Base-by-base conservation (phyloP, 2,888 invertebrate genomes). In the Drosophila mimetica region DNA sequence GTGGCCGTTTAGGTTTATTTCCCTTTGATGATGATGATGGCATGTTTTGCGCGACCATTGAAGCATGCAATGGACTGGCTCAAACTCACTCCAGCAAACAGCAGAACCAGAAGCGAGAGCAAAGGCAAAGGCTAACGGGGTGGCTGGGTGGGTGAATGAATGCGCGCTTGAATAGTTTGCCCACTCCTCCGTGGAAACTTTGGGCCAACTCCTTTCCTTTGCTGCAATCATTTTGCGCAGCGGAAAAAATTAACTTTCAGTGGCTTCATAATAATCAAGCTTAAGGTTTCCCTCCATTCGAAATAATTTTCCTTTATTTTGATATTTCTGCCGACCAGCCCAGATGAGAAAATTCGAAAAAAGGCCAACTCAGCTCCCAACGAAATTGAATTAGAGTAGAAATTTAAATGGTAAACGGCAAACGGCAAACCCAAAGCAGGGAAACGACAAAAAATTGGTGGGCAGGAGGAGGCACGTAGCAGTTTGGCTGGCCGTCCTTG, bases 1-100 rank as follows among this genome's bases (percentile, higher is more conserved):
- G 84, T 76, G 84, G 88, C 75, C 87, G 78, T 81, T 87, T 88
- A 86, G 89, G 89, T 90, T 88, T 89, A 88, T 89, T 89, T 89
- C 78, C 87, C 90, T 89, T 89, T 89, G 63, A 64, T 64, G 60
- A 79, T 85, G 80, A 85, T 86, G 87, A 82, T 86, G 79, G 77
- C 79, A 83, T 87, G 87, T 80, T 89, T 74, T 81, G 84, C 78
- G 87, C 78, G 80, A 63, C 88, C 86, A 89, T 82, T 88, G 87
- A 89, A 79, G 89, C 90, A 88, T 90, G 89, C 84, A 83, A 86
- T 79, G 88, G 77, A 89, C 78, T 78, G 84, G 87, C 80, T 82
- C 84, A 76, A 82, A 86, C 80, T 82, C 84, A 76, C 79, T 65
- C 71, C 80, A 39, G 60, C 63, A 46, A 74, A 72, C 64, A 69